These are phyloP conservation scores for Myopa testacea DNA, from an alignment of 2,888 invertebrate genomes.

Conservation along the genomic window DNA sequence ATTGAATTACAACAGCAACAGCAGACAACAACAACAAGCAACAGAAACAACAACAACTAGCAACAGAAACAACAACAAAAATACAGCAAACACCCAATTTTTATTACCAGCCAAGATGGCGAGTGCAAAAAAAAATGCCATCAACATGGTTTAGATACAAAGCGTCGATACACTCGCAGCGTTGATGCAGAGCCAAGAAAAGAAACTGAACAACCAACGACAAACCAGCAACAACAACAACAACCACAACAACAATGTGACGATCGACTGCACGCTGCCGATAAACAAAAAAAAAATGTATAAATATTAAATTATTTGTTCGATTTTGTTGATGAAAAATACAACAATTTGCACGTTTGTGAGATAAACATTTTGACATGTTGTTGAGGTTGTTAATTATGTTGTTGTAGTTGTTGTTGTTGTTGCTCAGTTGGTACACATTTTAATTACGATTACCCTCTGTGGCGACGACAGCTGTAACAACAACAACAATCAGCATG, in stretches of 20 bases:
- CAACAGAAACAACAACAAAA: background rate
- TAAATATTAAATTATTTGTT: too few species aligned
- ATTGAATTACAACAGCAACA: conserved; percentile 31
- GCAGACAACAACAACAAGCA: background rate
- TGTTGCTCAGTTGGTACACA: background rate
- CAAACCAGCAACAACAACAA: conserved; percentile 15
- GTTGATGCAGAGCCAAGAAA: too few species aligned
- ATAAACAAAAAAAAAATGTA: too few species aligned
- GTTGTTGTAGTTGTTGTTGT: conserved; percentile 5
- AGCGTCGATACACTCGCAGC: conserved; percentile 5
- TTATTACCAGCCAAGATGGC: conserved; percentile 5
- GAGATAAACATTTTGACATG: conserved; percentile 21
- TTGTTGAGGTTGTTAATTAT: background rate
- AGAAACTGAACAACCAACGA: background rate
- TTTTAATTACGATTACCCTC: background rate
- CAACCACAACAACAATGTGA: conserved; percentile 10
- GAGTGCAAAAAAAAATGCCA: conserved; percentile 26
- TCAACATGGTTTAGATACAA: conserved; percentile 37
- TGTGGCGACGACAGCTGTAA: background rate
- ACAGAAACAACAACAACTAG: background rate
- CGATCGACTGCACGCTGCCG: background rate
- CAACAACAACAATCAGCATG: background rate
- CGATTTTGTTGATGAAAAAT: background rate
- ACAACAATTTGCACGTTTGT: background rate
- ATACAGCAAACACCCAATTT: conserved; percentile 20